Conservation (phyloP, 1,140 invertebrate species). For the Psilanteris sp. region DNA sequence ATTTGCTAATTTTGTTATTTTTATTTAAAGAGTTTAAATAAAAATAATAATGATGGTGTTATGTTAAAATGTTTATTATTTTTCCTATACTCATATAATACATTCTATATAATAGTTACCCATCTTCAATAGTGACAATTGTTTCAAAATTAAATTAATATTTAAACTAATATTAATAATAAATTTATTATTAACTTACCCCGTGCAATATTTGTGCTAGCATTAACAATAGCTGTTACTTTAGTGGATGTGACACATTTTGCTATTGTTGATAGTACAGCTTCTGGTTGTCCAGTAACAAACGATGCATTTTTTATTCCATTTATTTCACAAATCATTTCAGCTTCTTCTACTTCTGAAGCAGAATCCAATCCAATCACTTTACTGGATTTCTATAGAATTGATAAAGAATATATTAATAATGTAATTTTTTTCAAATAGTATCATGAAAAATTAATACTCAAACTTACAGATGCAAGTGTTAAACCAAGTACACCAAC, state of each 20-base stretch:
- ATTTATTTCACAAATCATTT: constrained; percentile 75
- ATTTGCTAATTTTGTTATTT: too few relatives aligned
- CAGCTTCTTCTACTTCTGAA: constrained; percentile 77
- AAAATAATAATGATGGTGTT: too few relatives aligned
- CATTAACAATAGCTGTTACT: constrained; percentile 73
- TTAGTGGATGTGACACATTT: constrained; percentile 65
- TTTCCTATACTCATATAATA: too few relatives aligned
- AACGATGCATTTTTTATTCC: constrained; percentile 76
- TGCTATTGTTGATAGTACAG: constrained; percentile 67
- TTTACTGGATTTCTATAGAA: constrained; percentile 74
- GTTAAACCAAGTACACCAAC: constrained; percentile 75
- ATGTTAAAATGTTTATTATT: too few relatives aligned
- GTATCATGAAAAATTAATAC: too few relatives aligned
- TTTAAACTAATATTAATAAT: too few relatives aligned
- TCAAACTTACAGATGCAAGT: constrained; percentile 71
- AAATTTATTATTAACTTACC: too few relatives aligned
- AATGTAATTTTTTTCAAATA: neutral
- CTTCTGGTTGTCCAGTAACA: constrained; percentile 70
- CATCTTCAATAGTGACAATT: too few relatives aligned
- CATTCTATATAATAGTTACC: too few relatives aligned
- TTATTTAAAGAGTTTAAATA: too few relatives aligned
- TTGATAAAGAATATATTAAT: too few relatives aligned
- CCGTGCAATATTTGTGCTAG: constrained; percentile 73
- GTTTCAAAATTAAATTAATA: too few relatives aligned
- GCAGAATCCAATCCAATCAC: constrained; percentile 75